Base-by-base conservation (phyloP, 1,140 invertebrate species). In the Megathymus violae region DNA sequence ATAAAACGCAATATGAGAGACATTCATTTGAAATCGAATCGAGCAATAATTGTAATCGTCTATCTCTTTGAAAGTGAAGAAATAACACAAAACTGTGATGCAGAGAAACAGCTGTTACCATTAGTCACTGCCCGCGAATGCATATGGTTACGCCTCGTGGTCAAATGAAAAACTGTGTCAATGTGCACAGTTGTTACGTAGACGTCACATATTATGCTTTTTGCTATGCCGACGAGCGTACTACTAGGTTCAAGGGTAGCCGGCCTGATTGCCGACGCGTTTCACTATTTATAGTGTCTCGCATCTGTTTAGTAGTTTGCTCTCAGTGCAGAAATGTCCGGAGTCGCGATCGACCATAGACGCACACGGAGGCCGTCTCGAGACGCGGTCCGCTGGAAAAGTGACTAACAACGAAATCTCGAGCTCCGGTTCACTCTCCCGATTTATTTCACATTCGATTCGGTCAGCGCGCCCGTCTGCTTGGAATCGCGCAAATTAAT, bases 201-300 rank as follows among this genome's bases (percentile, higher is more conserved):
- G 67, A 80, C 84, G 78, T 78, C 73, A 82, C 78, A 75, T 67
- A 80, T 88, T 81, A 83, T 77, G 83, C 78, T 80, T 79, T 79
- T 70, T 68, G 67, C 62, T 67, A 62, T 64, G 69, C 62, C 62
- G 74, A 67, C 76, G 79, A 74, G 74, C 76, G 76, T 75, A 77
- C 60, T 74, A 71, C 77, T 87, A 88, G 88, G 86, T 88, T 91
- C 88, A 91, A 91, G 88, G 88, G 86, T 80, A 91, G 74, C 86
- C 79, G 78, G 86, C 83, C 82, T 83, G 72, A 85, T 83, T 81
- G 80, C 78, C 79, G 83, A 82, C 82, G 82, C 81, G 78, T 82
- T 87, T 81, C 81, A 86, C 86, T 91, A 91, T 91, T 91, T 82
- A 88, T 91, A 91, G 82, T 82, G 70, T 68, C 79, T 79, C 76